Evolutionary conservation across 2,888 invertebrate genomes (phyloP), one percentile per base, ranked within the genome.

Genomic region (Callyntrura guangdongensis): DNA sequence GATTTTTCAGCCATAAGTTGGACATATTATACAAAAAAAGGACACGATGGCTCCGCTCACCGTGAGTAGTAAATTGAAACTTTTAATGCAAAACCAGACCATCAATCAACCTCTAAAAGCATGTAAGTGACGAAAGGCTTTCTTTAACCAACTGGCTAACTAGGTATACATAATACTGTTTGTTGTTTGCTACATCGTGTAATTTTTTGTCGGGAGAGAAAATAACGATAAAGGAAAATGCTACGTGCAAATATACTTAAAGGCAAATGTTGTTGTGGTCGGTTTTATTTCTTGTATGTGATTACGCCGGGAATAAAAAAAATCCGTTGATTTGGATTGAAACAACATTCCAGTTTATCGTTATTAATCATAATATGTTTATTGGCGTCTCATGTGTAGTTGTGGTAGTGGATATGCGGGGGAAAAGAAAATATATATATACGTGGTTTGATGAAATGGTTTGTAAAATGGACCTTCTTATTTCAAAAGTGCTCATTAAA

Each of bases 51-150:
- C 36, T 36, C 36, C 36, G 25, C 49, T 77, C 53, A 77, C 45
- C 45, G 53, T 22, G 25, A 67, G 49, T 59, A 11, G 45, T 84
- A 25, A 67, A 25, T 56, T 86, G 27, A 79, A 79, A 72, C 77
- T 64, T 77, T 86, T 53, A 86, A 86, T 86, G 86, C 45, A 79
- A 79, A 86, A 86, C 86, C 79, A 86, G 86, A 86, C 17, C 49
- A 86, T 86, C 67, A 86, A 86, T 86, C 86, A 86, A 64, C 59
- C 20, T 14, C 17, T 17, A 64, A 72, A 49, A 86, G 72, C 25
- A 77, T 25, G 77, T 36, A 36, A 36, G 36, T 27, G 86, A 86
- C 49, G 36, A 86, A 77, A 79, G 49, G 25, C 64, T 86, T 86
- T 81, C 17, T 25, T 79, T 14, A 82, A 79, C 61, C 12, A 27